Conservation (phyloP, 2,113 vertebrate genomes). For the Orcinus orca region DNA sequence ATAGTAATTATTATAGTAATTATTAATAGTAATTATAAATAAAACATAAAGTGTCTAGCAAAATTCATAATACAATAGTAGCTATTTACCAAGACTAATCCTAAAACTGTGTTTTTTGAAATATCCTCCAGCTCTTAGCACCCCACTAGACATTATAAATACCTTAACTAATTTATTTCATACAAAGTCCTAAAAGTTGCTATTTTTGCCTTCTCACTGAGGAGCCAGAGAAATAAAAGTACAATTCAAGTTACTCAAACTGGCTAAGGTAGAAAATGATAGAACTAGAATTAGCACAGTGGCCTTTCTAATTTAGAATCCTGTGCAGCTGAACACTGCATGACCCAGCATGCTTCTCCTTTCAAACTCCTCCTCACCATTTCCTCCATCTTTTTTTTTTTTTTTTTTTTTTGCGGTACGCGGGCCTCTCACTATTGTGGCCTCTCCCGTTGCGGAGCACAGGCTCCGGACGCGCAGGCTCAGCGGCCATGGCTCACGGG, state of each 20-base stretch:
- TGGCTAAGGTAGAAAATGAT: background rate
- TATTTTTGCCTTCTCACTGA: background rate
- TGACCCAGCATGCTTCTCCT: background rate
- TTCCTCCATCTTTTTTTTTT: background rate
- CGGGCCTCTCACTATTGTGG: no score
- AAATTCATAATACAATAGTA: background rate
- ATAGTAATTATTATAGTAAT: background rate
- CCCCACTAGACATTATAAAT: background rate
- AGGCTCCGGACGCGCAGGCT: no score
- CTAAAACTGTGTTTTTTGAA: background rate
- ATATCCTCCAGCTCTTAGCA: background rate
- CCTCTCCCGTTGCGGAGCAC: no score
- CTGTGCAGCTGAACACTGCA: rapidly evolving
- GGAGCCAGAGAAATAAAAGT: background rate
- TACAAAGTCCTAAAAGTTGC: background rate
- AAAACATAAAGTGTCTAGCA: background rate
- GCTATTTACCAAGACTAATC: background rate
- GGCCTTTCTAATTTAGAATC: background rate
- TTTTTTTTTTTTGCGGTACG: no score
- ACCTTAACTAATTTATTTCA: background rate
- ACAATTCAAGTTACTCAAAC: background rate
- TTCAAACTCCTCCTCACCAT: background rate
- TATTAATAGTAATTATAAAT: background rate
- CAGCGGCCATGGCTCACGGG: no score
- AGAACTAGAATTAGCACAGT: background rate